Conservation (phyloP, 2,797 vertebrate genomes). For the Sebastes oblongus region DNA sequence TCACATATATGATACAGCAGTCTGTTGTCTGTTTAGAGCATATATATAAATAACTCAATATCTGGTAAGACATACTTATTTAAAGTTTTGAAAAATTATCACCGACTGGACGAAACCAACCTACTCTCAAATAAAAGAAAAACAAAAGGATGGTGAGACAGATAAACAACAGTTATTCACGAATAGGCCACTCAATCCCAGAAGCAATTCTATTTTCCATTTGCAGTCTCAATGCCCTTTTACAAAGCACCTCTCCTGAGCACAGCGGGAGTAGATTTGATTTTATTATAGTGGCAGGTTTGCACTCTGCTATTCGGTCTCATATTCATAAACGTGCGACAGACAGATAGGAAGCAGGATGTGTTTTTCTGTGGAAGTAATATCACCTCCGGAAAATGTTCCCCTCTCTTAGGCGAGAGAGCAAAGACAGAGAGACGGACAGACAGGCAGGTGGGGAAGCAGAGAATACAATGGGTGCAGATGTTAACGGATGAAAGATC, state of each 20-base stretch:
- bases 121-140: neutral
- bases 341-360: constrained; percentile 20
- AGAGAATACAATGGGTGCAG: neutral
- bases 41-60: neutral
- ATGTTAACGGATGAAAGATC: constrained; percentile 5
- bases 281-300: constrained; percentile 37
- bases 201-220: constrained; percentile 57
- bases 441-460: neutral
- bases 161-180: neutral
- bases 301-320: constrained; percentile 6
- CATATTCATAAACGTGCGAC: constrained; percentile 25
- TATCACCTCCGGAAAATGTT: constrained; percentile 37
- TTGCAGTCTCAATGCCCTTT: constrained; percentile 15
- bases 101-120: neutral
- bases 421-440: neutral
- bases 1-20: neutral
- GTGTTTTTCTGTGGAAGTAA: constrained; percentile 40
- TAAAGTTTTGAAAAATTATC: neutral
- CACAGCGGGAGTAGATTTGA: neutral
- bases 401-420: neutral
- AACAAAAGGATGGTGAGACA: neutral
- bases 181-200: constrained; percentile 13
- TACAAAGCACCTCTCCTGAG: constrained; percentile 25
- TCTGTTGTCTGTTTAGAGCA: neutral
- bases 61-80: neutral